Conservation (phyloP, 2,113 vertebrate species). For the Sinocyclocheilus grahami region DNA sequence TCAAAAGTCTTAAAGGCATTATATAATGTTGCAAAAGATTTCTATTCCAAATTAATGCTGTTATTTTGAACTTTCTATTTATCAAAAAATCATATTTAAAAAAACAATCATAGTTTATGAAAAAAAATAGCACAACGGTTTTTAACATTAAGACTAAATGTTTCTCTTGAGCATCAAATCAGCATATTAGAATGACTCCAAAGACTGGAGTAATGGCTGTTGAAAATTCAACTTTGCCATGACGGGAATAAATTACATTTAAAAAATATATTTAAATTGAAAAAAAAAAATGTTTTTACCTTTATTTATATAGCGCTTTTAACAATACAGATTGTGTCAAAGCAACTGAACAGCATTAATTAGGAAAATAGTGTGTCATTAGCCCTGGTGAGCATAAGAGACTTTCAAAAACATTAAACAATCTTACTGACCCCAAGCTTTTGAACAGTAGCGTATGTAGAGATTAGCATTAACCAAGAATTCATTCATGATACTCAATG, state of each 20-base stretch:
- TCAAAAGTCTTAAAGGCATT: background rate
- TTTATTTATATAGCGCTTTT: no score
- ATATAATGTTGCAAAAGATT: background rate
- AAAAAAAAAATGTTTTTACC: no score
- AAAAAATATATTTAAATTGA: background rate
- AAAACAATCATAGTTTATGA: background rate
- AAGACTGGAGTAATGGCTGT: background rate
- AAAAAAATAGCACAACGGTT: background rate
- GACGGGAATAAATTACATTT: background rate
- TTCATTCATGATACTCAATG: background rate
- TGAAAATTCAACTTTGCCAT: background rate
- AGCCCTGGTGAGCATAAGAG: background rate
- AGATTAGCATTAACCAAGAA: background rate
- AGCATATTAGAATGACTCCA: background rate
- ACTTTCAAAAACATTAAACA: background rate
- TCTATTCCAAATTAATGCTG: background rate
- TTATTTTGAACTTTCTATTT: background rate
- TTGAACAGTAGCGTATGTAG: background rate
- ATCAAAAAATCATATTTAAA: background rate
- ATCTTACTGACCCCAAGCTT: background rate
- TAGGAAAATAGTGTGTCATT: no score
- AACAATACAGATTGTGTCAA: no score
- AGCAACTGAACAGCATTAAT: no score
- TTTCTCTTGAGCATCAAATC: background rate
- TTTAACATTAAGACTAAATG: background rate